Evolutionary conservation across 1,140 invertebrate species (phyloP), one percentile per base, ranked within the genome.

Genomic region (Drosophila varians): DNA sequence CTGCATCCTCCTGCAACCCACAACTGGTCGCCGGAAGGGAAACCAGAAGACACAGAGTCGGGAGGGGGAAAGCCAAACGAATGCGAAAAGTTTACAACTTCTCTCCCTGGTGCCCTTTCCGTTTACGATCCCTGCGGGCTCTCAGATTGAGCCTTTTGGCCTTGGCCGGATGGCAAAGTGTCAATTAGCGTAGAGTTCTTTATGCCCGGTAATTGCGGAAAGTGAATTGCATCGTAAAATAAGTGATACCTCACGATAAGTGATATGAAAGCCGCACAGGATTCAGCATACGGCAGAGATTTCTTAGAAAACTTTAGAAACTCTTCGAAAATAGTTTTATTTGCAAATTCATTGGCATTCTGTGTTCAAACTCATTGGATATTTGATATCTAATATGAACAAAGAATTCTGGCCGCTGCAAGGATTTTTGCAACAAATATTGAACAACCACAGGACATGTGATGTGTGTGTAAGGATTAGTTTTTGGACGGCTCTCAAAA

Each of bases 131-230:
- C 54, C 53, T 16, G 21, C 8, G 42, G 56, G 21, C 28, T 48
- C 47, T 26, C 62, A 25, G 38, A 65, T 43, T 25, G 58, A 65
- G 60, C 12, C 62, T 34, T 65, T 14, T 6, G 3, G 5, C 1
- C 36, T 19, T 25, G 28, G 31, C 36, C 47, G 45, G 49, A 61
- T 62, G 46, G 65, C 46, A 57, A 68, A 69, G 69, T 78, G 55
- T 73, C 75, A 78, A 78, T 77, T 69, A 77, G 69, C 55, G 61
- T 49, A 26, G 31, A 55, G 40, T 57, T 76, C 34, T 19, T 40
- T 53, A 36, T 47, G 25, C 21, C 51, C 14, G 19, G 38, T 43
- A 34, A 21, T 64, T 62, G 45, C n/a, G 12, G 31, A 12, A 25
- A 23, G 7, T 18, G 26, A 4, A 8, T 6, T 11, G 34, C 49